Evolutionary conservation across 2,113 vertebrate species (phyloP).

Genomic region (western clawed frog (Xenopus tropicalis)): UCB_Xtro_10.0 CM004451.2:78724501-78725000

Average conservation of each 20-base stretch:
- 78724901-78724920: background rate
- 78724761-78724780: background rate
- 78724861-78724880: too few species aligned
- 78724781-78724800: too few species aligned
- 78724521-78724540: constrained; percentile 23
- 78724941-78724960: too few species aligned
- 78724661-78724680: constrained; percentile 41
- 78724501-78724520: constrained; percentile 35
- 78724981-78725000: too few species aligned
- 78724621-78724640: constrained; percentile 31
- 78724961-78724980: too few species aligned
- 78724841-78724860: too few species aligned
- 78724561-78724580: constrained; percentile 34
- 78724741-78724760: constrained; percentile 30
- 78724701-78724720: constrained; percentile 34
- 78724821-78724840: too few species aligned
- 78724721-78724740: constrained; percentile 29
- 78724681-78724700: constrained; percentile 42
- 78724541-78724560: constrained; percentile 15
- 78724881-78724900: background rate
- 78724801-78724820: too few species aligned
- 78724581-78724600: constrained; percentile 29
- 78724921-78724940: background rate
- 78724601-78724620: constrained; percentile 36
- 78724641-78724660: constrained; percentile 35